phyloP scores from a whole-genome alignment of 2,113 vertebrate species.

The Bagarius yarrelli region DNA sequence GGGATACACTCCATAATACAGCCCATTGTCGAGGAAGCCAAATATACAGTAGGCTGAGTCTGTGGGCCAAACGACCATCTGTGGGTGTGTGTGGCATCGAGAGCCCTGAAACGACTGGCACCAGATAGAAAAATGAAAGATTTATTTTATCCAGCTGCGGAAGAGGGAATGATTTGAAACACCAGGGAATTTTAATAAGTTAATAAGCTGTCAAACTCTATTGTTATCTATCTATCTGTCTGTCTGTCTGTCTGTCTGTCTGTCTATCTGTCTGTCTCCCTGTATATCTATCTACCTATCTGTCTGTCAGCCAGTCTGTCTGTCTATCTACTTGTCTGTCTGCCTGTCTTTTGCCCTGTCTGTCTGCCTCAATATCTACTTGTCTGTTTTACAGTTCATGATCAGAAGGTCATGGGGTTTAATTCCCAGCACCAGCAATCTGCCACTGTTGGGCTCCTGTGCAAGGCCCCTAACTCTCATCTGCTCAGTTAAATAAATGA shows the following conservation, averaged over 20 bases:
- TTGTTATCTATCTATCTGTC: neutral
- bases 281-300: neutral
- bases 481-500: too few relatives aligned
- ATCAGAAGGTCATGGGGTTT: too few relatives aligned
- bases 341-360: too few relatives aligned
- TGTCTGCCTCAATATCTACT: too few relatives aligned
- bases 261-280: neutral
- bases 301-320: neutral
- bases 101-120: slow-evolving; percentile 17
- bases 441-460: too few relatives aligned
- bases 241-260: neutral
- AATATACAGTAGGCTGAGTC: slow-evolving; percentile 30
- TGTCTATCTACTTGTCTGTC: neutral
- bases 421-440: too few relatives aligned
- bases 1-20: slow-evolving; percentile 40
- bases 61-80: neutral
- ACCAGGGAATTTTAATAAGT: slow-evolving; percentile 1
- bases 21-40: slow-evolving; percentile 47
- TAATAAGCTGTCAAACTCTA: slow-evolving; percentile 10
- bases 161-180: neutral
- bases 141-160: slow-evolving; percentile 26
- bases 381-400: too few relatives aligned
- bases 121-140: slow-evolving; percentile 40
- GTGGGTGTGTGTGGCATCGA: slow-evolving; percentile 14
- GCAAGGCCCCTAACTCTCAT: too few relatives aligned